Base-by-base conservation (phyloP, 2,797 vertebrate genomes). In the Pangasius sanitwongsei region DNA sequence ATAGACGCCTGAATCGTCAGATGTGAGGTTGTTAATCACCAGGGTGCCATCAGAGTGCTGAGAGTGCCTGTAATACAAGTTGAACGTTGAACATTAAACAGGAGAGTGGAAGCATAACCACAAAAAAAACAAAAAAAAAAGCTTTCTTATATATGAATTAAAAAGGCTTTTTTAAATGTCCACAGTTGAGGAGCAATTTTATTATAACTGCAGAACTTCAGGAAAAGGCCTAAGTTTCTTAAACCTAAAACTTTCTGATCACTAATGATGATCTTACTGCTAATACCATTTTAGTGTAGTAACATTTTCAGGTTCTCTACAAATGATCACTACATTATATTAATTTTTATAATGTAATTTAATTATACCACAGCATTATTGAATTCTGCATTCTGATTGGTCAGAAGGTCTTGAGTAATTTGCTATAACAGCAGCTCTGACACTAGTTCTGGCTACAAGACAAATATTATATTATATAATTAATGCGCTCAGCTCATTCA, bases 31-130 rank as follows among this genome's bases (percentile, higher is more conserved):
- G 85, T 93, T 94, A 90, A 98, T 95, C 83, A 95, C 90, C 93
- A 99, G 92, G 4, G 97, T 95, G 25, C 98, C 98, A 0, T 99
- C 98, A 0, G 96, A 89, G 74, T 95, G 95, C 85, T 96, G 95
- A 53, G 94, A 95, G 86, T 97, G 93, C 88, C 98, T 99, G 91
- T 11, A 25, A 78, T 37, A 37, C 59, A 85, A 48, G 34, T 23
- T 82, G 20, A 34, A 53, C 28, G 25, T 23, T 82, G 20, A 34
- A 53, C 20, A n/a, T n/a, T 11, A 83, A 55, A 61, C 57, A 81
- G 31, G 6, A 55, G 12, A 44, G 72, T 41, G 78, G 48, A 59
- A 31, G 16, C 44, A 83, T 11, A n/a, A n/a, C 48, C 28, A 53
- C 75, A 72, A 8, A 61, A 61, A 61, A 61, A 6, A 61, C 6